These are phyloP conservation scores for Brachymystax lenok DNA, from an alignment of 2,797 vertebrate species.

Conservation along the genomic window DNA sequence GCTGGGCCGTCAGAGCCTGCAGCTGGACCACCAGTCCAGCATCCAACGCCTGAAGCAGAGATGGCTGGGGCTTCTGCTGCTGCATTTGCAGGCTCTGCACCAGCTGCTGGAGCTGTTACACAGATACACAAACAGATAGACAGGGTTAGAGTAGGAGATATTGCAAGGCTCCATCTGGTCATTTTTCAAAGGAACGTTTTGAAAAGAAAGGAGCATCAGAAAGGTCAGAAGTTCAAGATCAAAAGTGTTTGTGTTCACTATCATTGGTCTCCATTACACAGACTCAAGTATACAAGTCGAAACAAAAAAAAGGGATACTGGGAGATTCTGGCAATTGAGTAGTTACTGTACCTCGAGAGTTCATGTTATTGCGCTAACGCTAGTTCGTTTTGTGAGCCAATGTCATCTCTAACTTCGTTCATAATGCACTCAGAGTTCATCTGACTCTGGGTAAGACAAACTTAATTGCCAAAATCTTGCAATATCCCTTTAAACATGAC, in stretches of 20 bases:
- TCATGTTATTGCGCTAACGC: too few species aligned
- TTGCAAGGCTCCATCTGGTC: not conserved
- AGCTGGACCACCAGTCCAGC: slow-evolving; percentile 96
- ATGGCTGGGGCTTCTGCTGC: slow-evolving; percentile 98
- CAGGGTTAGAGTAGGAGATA: not conserved
- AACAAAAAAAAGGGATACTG: too few species aligned
- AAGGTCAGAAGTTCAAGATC: not conserved
- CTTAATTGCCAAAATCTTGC: not conserved
- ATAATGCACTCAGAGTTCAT: too few species aligned
- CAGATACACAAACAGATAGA: slow-evolving; percentile 7
- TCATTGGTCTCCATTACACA: too few species aligned
- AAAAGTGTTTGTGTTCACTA: not conserved
- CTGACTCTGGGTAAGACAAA: not conserved
- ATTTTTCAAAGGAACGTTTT: not conserved
- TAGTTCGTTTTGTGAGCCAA: too few species aligned
- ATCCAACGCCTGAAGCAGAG: slow-evolving; percentile 93
- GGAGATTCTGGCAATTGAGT: too few species aligned
- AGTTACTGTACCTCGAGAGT: too few species aligned
- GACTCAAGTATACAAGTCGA: too few species aligned
- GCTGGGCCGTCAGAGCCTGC: slow-evolving; percentile 96
- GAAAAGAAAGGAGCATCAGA: not conserved
- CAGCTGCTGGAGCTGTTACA: slow-evolving; percentile 90
- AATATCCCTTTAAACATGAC: not conserved
- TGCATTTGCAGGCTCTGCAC: slow-evolving; percentile 97
- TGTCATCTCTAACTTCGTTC: too few species aligned